Percentiles rank a stretch among this genome's conserved stretches.
phyloP scores from a whole-genome alignment of 2,113 vertebrate genomes.

The Martes martes region DNA sequence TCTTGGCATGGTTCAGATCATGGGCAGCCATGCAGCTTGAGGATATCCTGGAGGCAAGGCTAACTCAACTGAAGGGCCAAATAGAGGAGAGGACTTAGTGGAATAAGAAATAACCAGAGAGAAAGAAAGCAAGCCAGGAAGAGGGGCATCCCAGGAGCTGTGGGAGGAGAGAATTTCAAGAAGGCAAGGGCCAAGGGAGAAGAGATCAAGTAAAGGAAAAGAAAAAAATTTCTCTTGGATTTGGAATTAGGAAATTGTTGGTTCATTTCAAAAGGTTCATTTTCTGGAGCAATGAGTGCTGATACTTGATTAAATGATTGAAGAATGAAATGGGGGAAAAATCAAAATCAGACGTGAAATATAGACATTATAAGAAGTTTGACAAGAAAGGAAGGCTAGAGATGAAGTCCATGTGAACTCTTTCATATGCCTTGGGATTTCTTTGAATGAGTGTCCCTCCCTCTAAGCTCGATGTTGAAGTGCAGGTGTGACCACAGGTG shows the following conservation, averaged over 20 bases:
- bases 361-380: not conserved
- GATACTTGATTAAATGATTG: not conserved
- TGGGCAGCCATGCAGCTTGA: not conserved
- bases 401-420: not conserved
- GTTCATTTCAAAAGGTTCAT: not conserved
- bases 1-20: not conserved
- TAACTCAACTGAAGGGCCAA: not conserved
- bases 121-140: not conserved
- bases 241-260: not conserved
- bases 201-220: not conserved
- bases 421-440: not conserved
- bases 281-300: not conserved
- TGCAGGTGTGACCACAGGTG: not conserved
- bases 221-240: not conserved
- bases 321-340: not conserved
- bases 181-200: not conserved
- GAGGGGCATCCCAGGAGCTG: rapidly evolving
- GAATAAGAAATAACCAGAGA: not conserved
- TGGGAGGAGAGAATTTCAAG: not conserved
- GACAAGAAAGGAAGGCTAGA: not conserved
- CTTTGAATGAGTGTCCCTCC: not conserved
- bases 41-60: not conserved
- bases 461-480: not conserved
- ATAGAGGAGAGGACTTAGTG: not conserved
- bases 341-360: not conserved